A percentile compares a stretch with the other conserved stretches of the same genome.
These are phyloP conservation scores for Oncorhynchus nerka DNA, from an alignment of 2,113 vertebrate species.

Conservation along the genomic window DNA sequence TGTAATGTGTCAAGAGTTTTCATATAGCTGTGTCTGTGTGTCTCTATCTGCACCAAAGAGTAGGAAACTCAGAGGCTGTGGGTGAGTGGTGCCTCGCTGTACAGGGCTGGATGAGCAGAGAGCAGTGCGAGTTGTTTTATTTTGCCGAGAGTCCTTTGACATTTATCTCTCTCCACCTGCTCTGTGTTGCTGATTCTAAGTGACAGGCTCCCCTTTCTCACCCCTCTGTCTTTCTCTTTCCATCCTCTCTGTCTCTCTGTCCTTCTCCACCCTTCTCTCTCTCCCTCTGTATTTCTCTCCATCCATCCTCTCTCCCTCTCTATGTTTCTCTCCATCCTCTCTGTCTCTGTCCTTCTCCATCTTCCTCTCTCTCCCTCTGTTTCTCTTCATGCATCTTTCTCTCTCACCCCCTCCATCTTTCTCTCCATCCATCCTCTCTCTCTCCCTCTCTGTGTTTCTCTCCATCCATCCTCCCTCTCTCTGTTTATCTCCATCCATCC, in stretches of 20 bases:
- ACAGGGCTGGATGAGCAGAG: constrained; percentile 42
- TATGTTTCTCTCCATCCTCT: background rate
- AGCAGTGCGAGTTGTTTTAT: constrained; percentile 60
- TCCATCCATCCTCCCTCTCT: too few species aligned
- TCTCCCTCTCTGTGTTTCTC: too few species aligned
- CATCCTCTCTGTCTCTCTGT: background rate
- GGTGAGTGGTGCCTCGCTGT: constrained; percentile 46
- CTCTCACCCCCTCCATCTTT: background rate
- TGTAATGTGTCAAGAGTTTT: background rate
- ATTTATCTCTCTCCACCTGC: constrained; percentile 76
- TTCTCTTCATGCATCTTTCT: background rate
- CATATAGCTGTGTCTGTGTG: background rate
- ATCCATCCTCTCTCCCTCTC: constrained; percentile 10
- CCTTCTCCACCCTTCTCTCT: constrained; percentile 3
- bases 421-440: too few species aligned
- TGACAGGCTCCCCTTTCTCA: constrained; percentile 58
- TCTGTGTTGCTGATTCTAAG: constrained; percentile 60
- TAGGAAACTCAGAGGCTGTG: constrained; percentile 44
- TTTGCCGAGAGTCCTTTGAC: constrained; percentile 72
- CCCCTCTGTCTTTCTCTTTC: constrained; percentile 21
- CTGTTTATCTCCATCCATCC: too few species aligned
- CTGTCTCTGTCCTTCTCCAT: background rate
- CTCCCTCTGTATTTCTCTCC: constrained; percentile 6
- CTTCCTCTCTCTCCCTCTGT: background rate
- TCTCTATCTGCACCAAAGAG: constrained; percentile 41